phyloP scores from a whole-genome alignment of 92 coral and sea anemone genomes.

The Zoanthus solanderi region DNA sequence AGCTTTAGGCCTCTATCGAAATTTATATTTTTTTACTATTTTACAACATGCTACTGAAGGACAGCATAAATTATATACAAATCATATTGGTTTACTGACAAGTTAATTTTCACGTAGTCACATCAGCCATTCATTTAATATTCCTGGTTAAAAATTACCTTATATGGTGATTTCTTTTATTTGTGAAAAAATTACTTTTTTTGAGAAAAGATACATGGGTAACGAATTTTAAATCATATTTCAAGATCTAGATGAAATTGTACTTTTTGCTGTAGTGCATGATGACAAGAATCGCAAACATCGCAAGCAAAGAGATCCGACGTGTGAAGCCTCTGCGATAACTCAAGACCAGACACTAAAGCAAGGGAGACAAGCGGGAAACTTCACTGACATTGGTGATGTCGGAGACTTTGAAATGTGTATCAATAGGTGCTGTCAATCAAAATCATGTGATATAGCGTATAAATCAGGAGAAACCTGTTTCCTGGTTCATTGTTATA shows the following conservation, averaged over 20 bases:
- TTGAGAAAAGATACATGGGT: too few species aligned
- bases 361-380: conserved; percentile 85
- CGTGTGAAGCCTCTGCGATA: conserved; percentile 69
- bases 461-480: conserved; percentile 91
- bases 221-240: background rate
- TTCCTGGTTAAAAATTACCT: too few species aligned
- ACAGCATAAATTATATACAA: too few species aligned
- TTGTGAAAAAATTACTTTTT: too few species aligned
- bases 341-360: conserved; percentile 80
- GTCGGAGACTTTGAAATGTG: conserved; percentile 90
- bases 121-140: too few species aligned
- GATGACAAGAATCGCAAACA: conserved; percentile 78
- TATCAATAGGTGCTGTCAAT: conserved; percentile 86
- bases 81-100: too few species aligned
- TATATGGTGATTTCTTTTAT: too few species aligned
- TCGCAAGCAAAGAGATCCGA: conserved; percentile 87
- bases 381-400: conserved; percentile 89
- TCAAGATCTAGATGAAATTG: background rate
- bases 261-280: background rate
- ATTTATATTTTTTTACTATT: too few species aligned
- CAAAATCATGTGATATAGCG: conserved; percentile 77
- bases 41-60: too few species aligned
- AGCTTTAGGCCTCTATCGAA: too few species aligned
- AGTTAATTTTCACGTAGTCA: too few species aligned
- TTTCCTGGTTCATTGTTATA: conserved; percentile 78